phyloP scores from a whole-genome alignment of 2,888 invertebrate species.

The Xestia xanthographa region DNA sequence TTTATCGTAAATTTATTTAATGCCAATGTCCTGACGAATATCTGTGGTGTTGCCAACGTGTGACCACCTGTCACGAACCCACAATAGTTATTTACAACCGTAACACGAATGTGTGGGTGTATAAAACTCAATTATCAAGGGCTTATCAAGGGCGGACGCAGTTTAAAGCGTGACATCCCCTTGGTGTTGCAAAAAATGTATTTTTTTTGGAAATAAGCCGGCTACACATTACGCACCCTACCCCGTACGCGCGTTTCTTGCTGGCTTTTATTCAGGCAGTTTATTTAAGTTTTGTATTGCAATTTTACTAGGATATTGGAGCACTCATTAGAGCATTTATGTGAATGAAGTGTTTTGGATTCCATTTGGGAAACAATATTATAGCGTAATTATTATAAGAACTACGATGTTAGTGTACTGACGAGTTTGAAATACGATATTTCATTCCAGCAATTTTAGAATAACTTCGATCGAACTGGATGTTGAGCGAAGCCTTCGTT shows the following conservation, averaged over 20 bases:
- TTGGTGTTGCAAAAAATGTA: slow-evolving; percentile 67
- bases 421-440: neutral
- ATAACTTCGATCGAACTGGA: neutral
- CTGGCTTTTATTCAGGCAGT: slow-evolving; percentile 44
- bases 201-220: slow-evolving; percentile 70
- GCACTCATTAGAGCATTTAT: slow-evolving; percentile 14
- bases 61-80: slow-evolving; percentile 75
- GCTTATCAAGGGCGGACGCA: slow-evolving; percentile 73
- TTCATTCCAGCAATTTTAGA: neutral
- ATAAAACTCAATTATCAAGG: slow-evolving; percentile 78
- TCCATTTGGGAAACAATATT: neutral
- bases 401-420: neutral
- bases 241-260: neutral
- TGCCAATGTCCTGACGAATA: slow-evolving; percentile 24
- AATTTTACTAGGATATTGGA: slow-evolving; percentile 30
- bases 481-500: too few species aligned
- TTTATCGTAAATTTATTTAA: too few species aligned
- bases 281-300: slow-evolving; percentile 41
- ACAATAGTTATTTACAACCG: slow-evolving; percentile 41
- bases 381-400: neutral
- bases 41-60: slow-evolving; percentile 41
- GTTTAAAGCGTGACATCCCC: slow-evolving; percentile 76
- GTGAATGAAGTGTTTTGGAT: neutral
- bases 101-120: slow-evolving; percentile 48
- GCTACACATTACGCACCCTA: slow-evolving; percentile 66